Percentiles rank a stretch among this genome's conserved stretches.
Evolutionary conservation across 2,113 vertebrate species (phyloP).

Genomic region (Noctilio leporinus): DNA sequence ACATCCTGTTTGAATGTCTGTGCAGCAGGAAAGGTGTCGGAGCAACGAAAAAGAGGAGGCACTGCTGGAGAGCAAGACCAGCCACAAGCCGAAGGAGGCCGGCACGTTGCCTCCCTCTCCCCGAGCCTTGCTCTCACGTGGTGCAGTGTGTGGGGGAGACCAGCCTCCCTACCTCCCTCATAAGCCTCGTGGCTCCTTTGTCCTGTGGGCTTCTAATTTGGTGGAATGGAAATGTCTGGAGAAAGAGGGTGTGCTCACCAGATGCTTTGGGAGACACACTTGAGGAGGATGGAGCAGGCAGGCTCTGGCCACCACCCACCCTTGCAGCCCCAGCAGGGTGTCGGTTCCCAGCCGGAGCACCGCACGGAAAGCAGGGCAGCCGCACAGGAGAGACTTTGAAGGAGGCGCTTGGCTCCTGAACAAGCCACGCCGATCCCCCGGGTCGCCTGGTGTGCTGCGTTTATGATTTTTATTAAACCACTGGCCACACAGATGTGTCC

Average conservation of each 20-base stretch:
- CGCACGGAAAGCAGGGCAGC: constrained; percentile 51
- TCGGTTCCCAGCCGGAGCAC: not conserved
- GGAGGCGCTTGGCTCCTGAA: constrained; percentile 50
- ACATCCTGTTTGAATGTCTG: accelerated
- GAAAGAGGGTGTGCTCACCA: not conserved
- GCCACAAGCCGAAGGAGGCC: not conserved
- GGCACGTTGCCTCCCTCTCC: accelerated
- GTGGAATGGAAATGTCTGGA: not conserved
- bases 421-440: not conserved
- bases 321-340: not conserved
- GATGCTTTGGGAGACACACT: not conserved
- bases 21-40: not conserved
- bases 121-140: accelerated
- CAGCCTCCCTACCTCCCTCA: not conserved
- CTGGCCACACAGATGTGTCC: constrained; percentile 47
- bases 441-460: not conserved
- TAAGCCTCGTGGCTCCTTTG: not conserved
- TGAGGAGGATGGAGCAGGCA: not conserved
- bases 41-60: not conserved
- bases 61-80: accelerated
- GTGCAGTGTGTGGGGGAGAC: accelerated
- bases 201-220: not conserved
- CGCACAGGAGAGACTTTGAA: constrained; percentile 44
- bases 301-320: not conserved
- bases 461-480: constrained; percentile 33